Conservation (phyloP, 2,113 vertebrate species). For the Bubalus kerabau region DNA sequence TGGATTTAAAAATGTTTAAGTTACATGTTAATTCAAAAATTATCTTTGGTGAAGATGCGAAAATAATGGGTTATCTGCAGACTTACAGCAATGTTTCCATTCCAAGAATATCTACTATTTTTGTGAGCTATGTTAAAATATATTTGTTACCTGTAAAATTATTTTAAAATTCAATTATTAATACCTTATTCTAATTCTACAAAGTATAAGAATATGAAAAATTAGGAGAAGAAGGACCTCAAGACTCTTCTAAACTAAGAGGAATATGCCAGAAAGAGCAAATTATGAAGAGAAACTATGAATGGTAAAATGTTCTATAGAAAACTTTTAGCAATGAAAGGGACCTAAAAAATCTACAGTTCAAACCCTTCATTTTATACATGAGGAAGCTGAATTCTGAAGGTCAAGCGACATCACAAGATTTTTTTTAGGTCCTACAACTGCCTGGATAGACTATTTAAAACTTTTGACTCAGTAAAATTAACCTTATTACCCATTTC, state of each 20-base stretch:
- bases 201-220: neutral
- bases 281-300: constrained; percentile 30
- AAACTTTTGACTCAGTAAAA: neutral
- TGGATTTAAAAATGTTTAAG: neutral
- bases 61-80: neutral
- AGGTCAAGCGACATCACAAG: neutral
- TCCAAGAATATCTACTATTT: neutral
- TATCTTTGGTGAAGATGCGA: neutral
- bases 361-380: neutral
- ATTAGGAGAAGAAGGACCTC: constrained; percentile 19
- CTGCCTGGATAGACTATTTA: neutral
- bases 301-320: constrained; percentile 36
- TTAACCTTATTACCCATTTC: neutral
- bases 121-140: neutral
- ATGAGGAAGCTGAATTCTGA: neutral
- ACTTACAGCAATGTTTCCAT: neutral
- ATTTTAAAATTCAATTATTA: constrained; percentile 12
- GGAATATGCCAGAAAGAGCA: constrained; percentile 10
- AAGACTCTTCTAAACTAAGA: constrained; percentile 42
- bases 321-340: constrained; percentile 37
- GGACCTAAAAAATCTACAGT: neutral
- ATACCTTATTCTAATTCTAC: constrained; percentile 1
- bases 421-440: neutral
- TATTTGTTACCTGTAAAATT: constrained; percentile 1
- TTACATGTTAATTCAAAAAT: constrained; percentile 4